Base-by-base conservation (phyloP, 1,140 invertebrate species). In the Triops longicaudatus region DNA sequence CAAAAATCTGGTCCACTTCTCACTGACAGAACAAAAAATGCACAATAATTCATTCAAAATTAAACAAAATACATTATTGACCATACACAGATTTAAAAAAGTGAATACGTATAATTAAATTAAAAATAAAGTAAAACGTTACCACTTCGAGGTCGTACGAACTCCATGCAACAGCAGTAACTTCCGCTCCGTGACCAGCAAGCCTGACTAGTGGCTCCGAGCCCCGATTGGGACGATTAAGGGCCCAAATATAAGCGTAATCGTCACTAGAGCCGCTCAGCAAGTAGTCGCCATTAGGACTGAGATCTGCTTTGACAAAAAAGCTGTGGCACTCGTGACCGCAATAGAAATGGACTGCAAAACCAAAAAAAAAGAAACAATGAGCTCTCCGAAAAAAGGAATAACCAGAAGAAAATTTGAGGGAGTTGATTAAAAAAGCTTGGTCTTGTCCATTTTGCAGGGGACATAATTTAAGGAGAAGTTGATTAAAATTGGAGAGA, bases 261-360 rank as follows among this genome's bases (percentile, higher is more conserved):
- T 91, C 88, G 83, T 95, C 92, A 81, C 90, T 92, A 78, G 93
- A 95, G 2, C 94, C 94, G 84, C 92, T 93, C 0, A 93, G 84
- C 14, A 96, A 83, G 83, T 93, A 95, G 72, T 87, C 86, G 1
- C 91, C 90, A 84, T 95, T 92, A 1, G 89, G 88, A 83, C 92
- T 94, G 26, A 96, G 84, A 79, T 89, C 88, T 0, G 90, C 88
- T 81, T 94, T 94, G 10, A 95, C 90, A 84, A 92, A 96, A 85
- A 93, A 96, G 0, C 92, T 90, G 41, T 86, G 86, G 82, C 91
- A 92, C 78, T 90, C 85, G 82, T 93, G 90, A 0, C 93, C 93
- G 76, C 85, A 85, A 79, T 81, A 85, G 31, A 77, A 76, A 31
- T 80, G 76, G 42, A 83, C 84, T 85, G 81, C 74, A 82, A 80